Evolutionary conservation across 2,113 vertebrate genomes (phyloP).

Genomic region (Stegastes partitus): DNA sequence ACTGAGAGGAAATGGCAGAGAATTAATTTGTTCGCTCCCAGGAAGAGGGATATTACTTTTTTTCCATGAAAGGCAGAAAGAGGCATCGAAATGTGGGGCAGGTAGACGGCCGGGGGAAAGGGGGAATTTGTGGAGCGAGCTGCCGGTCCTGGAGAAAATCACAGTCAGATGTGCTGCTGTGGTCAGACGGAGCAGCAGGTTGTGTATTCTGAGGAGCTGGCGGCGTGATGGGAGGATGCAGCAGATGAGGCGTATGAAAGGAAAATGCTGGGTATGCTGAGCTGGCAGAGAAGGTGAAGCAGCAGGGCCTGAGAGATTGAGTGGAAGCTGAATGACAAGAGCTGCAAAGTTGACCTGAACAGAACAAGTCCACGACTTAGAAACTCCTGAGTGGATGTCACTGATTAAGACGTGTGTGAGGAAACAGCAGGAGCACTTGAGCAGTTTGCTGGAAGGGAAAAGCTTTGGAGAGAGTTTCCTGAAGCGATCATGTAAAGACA

Average conservation of each 20-base stretch:
- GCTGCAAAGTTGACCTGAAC: slow-evolving; percentile 31
- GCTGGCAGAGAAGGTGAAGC: slow-evolving; percentile 22
- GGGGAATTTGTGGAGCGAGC: slow-evolving; percentile 2
- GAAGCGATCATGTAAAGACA: not conserved
- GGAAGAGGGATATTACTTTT: slow-evolving; percentile 33
- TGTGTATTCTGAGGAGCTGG: slow-evolving; percentile 22
- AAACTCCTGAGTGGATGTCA: slow-evolving; percentile 26
- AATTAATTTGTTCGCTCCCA: slow-evolving; percentile 15
- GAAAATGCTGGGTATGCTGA: slow-evolving; percentile 43
- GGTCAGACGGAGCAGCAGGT: slow-evolving; percentile 14
- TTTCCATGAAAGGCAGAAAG: slow-evolving; percentile 9
- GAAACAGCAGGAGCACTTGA: not conserved
- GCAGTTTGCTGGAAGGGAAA: slow-evolving; percentile 17
- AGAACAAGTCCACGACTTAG: not conserved
- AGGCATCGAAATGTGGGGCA: slow-evolving; percentile 12
- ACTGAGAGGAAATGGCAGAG: slow-evolving; percentile 1
- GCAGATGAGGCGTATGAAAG: slow-evolving; percentile 27
- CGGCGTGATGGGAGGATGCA: slow-evolving; percentile 26
- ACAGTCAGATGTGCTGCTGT: slow-evolving; percentile 9
- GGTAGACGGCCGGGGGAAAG: slow-evolving; percentile 14
- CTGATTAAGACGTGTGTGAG: slow-evolving; percentile 24
- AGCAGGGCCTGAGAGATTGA: slow-evolving; percentile 19
- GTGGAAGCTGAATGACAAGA: slow-evolving; percentile 12
- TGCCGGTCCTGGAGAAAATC: slow-evolving; percentile 35
- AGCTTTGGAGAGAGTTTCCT: not conserved